Percentiles rank a stretch among this genome's conserved stretches.
phyloP scores from a whole-genome alignment of 2,113 vertebrate genomes.

The Gyps fulvus region DNA sequence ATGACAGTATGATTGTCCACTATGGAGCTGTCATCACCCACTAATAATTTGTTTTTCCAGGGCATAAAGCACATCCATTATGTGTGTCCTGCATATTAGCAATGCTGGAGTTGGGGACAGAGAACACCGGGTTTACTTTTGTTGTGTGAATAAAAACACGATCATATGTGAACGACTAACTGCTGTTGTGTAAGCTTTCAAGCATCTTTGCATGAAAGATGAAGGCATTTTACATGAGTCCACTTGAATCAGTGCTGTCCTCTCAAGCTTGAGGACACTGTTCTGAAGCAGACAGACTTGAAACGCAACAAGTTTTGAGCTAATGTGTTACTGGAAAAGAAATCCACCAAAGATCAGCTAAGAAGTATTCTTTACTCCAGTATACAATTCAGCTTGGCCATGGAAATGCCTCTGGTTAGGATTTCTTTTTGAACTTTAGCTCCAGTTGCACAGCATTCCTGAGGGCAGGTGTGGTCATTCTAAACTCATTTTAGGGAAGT shows the following conservation, averaged over 20 bases:
- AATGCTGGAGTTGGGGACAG: not conserved
- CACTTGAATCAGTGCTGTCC: not conserved
- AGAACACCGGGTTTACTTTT: not conserved
- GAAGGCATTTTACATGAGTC: not conserved
- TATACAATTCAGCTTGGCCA: not conserved
- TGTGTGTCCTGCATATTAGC: not conserved
- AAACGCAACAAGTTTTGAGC: not conserved
- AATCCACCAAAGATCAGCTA: not conserved
- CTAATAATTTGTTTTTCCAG: not conserved
- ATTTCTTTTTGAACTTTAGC: not conserved
- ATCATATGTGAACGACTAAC: not conserved
- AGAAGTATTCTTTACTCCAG: not conserved
- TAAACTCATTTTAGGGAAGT: not conserved
- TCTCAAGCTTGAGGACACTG: not conserved
- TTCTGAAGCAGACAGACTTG: not conserved
- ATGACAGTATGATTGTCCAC: not conserved
- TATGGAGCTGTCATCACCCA: not conserved
- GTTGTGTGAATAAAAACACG: not conserved
- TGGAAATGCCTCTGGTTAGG: not conserved
- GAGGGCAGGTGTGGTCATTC: not conserved
- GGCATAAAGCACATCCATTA: not conserved
- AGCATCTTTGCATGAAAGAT: not conserved
- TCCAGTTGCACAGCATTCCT: not conserved
- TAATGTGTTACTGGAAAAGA: not conserved
- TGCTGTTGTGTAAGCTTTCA: not conserved